Evolutionary conservation across 1,140 invertebrate species (phyloP), one percentile per base, ranked within the genome.

Genomic region (Adoxophyes honmai): DNA sequence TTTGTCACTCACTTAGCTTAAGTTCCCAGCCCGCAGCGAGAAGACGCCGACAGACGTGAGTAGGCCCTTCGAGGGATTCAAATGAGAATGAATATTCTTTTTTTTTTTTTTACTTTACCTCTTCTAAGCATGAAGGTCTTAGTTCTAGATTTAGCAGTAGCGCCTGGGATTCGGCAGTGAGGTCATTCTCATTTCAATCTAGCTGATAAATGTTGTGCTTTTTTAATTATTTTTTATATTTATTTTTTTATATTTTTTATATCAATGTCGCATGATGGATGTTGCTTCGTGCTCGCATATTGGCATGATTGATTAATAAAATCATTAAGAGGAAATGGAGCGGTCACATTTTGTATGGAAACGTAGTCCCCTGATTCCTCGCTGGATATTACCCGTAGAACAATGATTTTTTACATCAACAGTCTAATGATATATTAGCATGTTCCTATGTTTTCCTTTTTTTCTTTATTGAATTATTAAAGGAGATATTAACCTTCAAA

Each of bases 131-230:
- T 67, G 64, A 48, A 52, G 13, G 15, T 15, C 10, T 51, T 38
- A 36, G 38, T 33, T 38, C 13, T 14, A 48, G 48, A 54, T 39
- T 34, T 15, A 9, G 48, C 4, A 51, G 38, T 52, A 52, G 28
- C 11, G 11, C 34, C 57, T 28, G 64, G 57, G 56, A 56, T 56
- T 38, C 67, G 75, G 62, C 53, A 57, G 36, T 42, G 11, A 37
- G 83, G 80, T 76, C 84, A 87, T 87, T 87, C 84, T 87, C 84
- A 84, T 86, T 87, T 87, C 59, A 70, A 85, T 84, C 81, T 78
- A 62, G 68, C 66, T 34, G 68, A 28, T 63, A 55, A 33, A 57
- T 64, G 57, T 65, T 55, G 70, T 70, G 60, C 59, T 69, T 62
- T 64, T 61, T 58, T 69, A 3, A 57, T 34, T 56, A 68, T 70